These are phyloP conservation scores for Globia sparganii DNA, from an alignment of 2,888 invertebrate genomes.

Conservation along the genomic window DNA sequence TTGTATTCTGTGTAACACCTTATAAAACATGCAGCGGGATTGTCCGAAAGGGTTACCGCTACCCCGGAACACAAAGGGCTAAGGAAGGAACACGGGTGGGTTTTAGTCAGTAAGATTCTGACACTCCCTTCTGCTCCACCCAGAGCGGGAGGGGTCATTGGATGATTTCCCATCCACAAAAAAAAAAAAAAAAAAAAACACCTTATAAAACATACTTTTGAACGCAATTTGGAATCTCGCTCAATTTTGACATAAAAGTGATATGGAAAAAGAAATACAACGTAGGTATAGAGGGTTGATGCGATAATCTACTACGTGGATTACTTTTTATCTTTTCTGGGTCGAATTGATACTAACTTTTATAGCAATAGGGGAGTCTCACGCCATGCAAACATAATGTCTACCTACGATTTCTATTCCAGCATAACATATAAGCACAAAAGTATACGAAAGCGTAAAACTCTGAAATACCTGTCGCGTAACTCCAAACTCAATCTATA, in stretches of 20 bases:
- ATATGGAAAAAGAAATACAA: conserved; percentile 53
- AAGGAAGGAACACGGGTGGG: no score
- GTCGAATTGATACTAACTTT: conserved; percentile 50
- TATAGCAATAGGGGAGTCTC: conserved; percentile 37
- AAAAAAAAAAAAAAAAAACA: no score
- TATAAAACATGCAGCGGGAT: conserved; percentile 75
- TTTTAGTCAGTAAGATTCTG: no score
- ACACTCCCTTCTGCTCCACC: no score
- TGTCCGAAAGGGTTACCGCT: no score
- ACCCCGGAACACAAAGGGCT: no score
- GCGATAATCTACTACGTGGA: conserved; percentile 40
- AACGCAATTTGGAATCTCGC: conserved; percentile 61
- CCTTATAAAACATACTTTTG: conserved; percentile 76
- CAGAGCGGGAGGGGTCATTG: no score
- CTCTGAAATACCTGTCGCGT: conserved; percentile 46
- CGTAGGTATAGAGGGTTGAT: conserved; percentile 6
- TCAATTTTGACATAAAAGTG: conserved; percentile 57
- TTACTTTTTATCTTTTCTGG: conserved; percentile 46
- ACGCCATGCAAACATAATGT: conserved; percentile 48
- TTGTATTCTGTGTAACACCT: conserved; percentile 83
- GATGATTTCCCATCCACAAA: no score
- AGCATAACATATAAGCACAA: conserved; percentile 34
- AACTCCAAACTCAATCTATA: conserved; percentile 69
- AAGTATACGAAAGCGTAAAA: conserved; percentile 29
- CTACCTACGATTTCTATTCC: conserved; percentile 32